phyloP scores from a whole-genome alignment of 2,113 vertebrate species.

The Heterocephalus glaber region DNA sequence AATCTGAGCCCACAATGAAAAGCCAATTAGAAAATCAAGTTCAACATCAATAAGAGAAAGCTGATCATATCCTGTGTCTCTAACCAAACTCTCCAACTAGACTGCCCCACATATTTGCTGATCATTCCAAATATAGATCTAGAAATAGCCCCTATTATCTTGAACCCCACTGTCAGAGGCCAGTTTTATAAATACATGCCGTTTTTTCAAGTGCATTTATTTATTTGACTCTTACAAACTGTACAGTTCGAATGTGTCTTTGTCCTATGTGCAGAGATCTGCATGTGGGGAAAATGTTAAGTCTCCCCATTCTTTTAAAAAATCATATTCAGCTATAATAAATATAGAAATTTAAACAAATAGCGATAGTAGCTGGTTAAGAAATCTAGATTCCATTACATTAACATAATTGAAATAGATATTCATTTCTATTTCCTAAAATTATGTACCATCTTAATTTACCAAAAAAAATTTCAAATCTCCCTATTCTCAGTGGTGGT shows the following conservation, averaged over 20 bases:
- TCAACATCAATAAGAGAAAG: background rate
- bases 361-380: background rate
- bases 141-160: background rate
- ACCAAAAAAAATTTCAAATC: background rate
- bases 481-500: background rate
- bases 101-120: background rate
- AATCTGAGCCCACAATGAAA: background rate
- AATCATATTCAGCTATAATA: slow-evolving; percentile 15
- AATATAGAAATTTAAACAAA: slow-evolving; percentile 2
- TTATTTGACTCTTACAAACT: slow-evolving; percentile 37
- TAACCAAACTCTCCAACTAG: background rate
- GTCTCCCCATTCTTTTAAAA: background rate
- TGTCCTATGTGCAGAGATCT: background rate
- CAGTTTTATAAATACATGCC: slow-evolving; percentile 66
- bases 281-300: too few species aligned
- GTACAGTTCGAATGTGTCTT: background rate
- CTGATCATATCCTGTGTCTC: background rate
- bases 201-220: slow-evolving; percentile 55
- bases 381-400: background rate
- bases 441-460: background rate
- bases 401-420: background rate
- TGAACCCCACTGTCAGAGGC: background rate
- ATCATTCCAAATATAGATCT: background rate
- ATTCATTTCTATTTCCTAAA: background rate
- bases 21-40: slow-evolving; percentile 1